Conservation (phyloP, 2,113 vertebrate species). For the Mellivora capensis region DNA sequence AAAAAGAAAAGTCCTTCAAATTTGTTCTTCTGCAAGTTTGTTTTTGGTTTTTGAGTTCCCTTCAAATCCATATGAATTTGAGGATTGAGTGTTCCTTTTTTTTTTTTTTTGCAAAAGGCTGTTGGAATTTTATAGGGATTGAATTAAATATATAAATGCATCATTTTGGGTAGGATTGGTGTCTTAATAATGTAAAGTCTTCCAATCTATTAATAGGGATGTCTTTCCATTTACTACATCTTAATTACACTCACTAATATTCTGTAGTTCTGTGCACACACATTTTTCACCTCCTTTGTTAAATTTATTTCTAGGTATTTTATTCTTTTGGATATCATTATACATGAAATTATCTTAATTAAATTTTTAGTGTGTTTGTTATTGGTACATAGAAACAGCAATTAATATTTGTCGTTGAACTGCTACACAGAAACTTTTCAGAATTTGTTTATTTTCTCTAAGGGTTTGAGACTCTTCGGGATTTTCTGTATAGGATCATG, state of each 20-base stretch:
- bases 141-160: background rate
- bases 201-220: background rate
- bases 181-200: background rate
- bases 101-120: background rate
- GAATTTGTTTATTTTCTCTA: background rate
- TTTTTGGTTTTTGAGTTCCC: background rate
- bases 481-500: background rate
- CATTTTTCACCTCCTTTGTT: background rate
- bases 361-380: background rate
- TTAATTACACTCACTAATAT: background rate
- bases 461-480: background rate
- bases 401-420: background rate
- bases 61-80: background rate
- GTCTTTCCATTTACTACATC: background rate
- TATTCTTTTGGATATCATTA: background rate
- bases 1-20: background rate
- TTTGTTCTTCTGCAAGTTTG: background rate
- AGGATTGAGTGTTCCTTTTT: background rate
- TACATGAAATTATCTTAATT: background rate
- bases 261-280: background rate
- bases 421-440: background rate
- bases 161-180: background rate
- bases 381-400: background rate
- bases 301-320: background rate
- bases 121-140: background rate